These are phyloP conservation scores for Tetranychus piercei DNA, from an alignment of 2,888 invertebrate genomes.

Conservation along the genomic window DNA sequence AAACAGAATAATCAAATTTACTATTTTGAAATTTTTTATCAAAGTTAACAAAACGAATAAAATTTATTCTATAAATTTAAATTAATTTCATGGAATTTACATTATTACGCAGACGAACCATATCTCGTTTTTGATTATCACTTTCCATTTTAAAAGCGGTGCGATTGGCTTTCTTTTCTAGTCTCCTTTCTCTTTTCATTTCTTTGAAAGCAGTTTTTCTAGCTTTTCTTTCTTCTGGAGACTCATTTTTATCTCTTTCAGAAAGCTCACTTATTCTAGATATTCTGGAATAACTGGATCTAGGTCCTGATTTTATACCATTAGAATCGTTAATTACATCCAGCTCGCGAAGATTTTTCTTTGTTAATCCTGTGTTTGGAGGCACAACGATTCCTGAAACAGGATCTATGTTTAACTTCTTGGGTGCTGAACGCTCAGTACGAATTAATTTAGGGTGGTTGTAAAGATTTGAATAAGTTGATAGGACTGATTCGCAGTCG, in stretches of 20 bases:
- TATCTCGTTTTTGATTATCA: constrained; percentile 56
- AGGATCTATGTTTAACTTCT: constrained; percentile 28
- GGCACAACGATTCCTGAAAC: constrained; percentile 15
- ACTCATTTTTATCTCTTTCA: constrained; percentile 52
- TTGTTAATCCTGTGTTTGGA: constrained; percentile 14
- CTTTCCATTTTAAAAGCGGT: constrained; percentile 68
- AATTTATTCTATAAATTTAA: constrained; percentile 14
- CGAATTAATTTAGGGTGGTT: constrained; percentile 72
- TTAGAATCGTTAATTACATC: neutral
- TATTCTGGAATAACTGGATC: neutral
- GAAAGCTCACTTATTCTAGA: constrained; percentile 26
- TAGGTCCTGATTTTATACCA: constrained; percentile 2
- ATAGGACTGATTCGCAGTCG: constrained; percentile 79
- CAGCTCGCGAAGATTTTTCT: constrained; percentile 18
- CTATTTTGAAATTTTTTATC: no score
- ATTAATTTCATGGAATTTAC: constrained; percentile 29
- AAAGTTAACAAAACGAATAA: neutral
- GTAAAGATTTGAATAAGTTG: constrained; percentile 72
- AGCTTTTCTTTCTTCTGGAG: constrained; percentile 55
- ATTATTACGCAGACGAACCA: constrained; percentile 49
- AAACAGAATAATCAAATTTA: no score
- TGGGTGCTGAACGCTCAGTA: constrained; percentile 40
- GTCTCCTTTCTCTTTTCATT: constrained; percentile 53
- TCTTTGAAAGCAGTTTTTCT: constrained; percentile 61
- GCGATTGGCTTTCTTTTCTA: constrained; percentile 61